Evolutionary conservation across 2,113 vertebrate genomes (phyloP).

Genomic region (Noturus placidus): DNA sequence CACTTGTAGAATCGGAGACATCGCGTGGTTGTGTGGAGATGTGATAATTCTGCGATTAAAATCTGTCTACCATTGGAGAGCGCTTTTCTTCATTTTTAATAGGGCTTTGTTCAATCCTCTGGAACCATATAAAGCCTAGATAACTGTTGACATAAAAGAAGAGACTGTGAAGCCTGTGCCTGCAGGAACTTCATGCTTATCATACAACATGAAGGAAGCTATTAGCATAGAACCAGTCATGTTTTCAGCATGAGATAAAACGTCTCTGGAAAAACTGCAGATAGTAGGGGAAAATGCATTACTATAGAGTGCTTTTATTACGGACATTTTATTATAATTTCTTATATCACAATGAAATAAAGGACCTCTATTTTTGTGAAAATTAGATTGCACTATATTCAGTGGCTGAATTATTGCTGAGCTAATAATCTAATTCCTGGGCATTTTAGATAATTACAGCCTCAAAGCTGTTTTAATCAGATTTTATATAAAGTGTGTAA

Average conservation of each 20-base stretch:
- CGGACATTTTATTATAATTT: background rate
- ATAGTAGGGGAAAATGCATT: background rate
- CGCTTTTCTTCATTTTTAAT: conserved; percentile 32
- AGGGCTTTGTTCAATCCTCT: background rate
- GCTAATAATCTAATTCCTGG: background rate
- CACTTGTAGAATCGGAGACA: conserved; percentile 47
- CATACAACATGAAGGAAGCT: conserved; percentile 2
- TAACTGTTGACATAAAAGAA: background rate
- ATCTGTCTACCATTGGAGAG: conserved; percentile 68
- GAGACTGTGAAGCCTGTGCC: background rate
- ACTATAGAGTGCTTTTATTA: background rate
- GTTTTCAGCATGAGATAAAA: conserved; percentile 16
- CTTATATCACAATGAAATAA: background rate
- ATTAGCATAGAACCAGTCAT: conserved; percentile 35
- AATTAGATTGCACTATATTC: background rate
- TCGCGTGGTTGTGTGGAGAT: conserved; percentile 64
- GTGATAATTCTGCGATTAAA: conserved; percentile 69
- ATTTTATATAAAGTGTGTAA: background rate
- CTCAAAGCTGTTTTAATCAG: background rate
- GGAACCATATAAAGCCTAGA: background rate
- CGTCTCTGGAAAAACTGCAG: background rate
- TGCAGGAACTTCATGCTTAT: background rate
- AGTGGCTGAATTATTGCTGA: background rate
- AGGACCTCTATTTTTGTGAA: background rate
- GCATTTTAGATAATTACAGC: background rate